Evolutionary conservation across 2,888 invertebrate species (phyloP), one percentile per base, ranked within the genome.

Genomic region (Ganaspis brasiliensis): DNA sequence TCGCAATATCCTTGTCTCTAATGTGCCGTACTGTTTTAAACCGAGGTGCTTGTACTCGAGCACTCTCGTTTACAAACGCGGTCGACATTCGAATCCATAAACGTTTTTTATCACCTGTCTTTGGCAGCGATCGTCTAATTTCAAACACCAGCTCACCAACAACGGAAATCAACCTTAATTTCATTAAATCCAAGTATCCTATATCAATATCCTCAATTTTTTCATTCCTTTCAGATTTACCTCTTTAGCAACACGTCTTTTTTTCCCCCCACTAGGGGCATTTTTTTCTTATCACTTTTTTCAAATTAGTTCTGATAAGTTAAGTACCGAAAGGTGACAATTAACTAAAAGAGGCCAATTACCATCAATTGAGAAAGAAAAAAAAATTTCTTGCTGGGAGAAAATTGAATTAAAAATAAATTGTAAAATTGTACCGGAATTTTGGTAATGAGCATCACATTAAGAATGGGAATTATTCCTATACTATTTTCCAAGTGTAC

Each of bases 1-100:
- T 85, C 84, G 87, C 89, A 88, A 88, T 83, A 83, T 84, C 85
- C 86, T 84, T 84, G 85, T 84, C 84, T 84, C 45, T 67, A 63
- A 67, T 67, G 67, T 67, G 45, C 67, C 45, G 45, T 67, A 67
- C 67, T 24, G 67, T 67, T 67, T 67, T 67, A 67, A 52, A 26
- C 45, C 67, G 67, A 45, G 67, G 67, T 67, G 45, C 45, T 67
- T 67, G 67, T 67, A 67, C 67, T 67, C 67, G 16, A 67, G 21
- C 45, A 45, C 45, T 45, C 67, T 67, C 67, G 45, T 67, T 67
- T 45, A 67, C 24, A 45, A 67, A 45, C n/a, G 67, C 67, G 45
- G 67, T 67, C 16, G 26, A 67, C 67, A 67, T 67, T 67, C 67
- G 67, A 67, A 67, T 67, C 67, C 40, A 67, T 67, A 67, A n/a